Evolutionary conservation across 2,797 vertebrate genomes (phyloP).

Genomic region (Takifugu rubripes): DNA sequence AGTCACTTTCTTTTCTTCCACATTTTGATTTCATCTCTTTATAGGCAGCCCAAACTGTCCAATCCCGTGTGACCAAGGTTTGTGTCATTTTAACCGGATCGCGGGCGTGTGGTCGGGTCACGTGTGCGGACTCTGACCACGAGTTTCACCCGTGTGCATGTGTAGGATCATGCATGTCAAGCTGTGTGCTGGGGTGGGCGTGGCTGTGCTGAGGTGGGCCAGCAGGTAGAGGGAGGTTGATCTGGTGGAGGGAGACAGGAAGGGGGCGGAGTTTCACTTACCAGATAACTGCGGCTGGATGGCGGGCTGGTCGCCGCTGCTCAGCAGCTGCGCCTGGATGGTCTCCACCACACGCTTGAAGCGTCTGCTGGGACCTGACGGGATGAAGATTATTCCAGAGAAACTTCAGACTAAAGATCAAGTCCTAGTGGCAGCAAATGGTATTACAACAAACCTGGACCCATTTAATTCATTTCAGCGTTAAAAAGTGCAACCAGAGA

Average conservation of each 20-base stretch:
- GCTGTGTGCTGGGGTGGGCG: constrained; percentile 47
- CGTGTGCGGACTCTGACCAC: neutral
- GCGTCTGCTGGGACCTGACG: constrained; percentile 92
- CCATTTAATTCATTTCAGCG: too few species aligned
- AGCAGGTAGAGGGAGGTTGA: constrained; percentile 55
- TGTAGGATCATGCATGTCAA: constrained; percentile 62
- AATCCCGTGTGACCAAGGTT: too few species aligned
- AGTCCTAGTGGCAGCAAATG: too few species aligned
- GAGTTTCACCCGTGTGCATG: constrained; percentile 23
- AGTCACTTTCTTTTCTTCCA: constrained; percentile 52
- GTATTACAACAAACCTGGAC: neutral
- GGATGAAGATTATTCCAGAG: neutral
- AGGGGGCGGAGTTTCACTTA: constrained; percentile 69
- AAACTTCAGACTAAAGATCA: neutral
- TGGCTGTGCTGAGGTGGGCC: constrained; percentile 36
- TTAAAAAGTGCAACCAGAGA: too few species aligned
- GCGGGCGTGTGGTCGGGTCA: constrained; percentile 21
- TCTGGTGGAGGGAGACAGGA: constrained; percentile 42
- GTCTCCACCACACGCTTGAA: constrained; percentile 99
- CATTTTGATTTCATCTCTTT: constrained; percentile 32
- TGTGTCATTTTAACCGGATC: too few species aligned
- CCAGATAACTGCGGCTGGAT: constrained; percentile 90
- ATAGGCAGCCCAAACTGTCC: constrained; percentile 42
- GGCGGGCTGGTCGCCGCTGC: constrained; percentile 89
- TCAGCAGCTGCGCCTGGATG: constrained; percentile 96